Base-by-base conservation (phyloP, 2,113 vertebrate genomes). In the Heterotis niloticus region DNA sequence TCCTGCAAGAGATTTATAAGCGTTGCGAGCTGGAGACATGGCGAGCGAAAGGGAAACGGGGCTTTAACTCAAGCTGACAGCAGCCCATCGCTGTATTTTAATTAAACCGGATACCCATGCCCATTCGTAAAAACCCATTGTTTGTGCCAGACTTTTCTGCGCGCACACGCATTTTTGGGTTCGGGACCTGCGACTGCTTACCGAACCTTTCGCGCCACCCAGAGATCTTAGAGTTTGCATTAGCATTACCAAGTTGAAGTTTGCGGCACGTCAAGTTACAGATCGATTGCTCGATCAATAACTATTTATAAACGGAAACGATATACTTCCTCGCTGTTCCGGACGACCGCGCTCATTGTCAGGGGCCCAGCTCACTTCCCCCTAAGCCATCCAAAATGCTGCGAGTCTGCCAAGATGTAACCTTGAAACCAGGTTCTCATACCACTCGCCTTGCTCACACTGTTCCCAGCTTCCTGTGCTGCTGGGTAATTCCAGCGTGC, bases 221-320 rank as follows among this genome's bases (percentile, higher is more conserved):
- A 11, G 26, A 34, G 26, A 23, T 23, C 59, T 60, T 5, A 1
- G 3, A 59, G 74, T 52, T 34, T 14, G 10, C 16, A 71, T 44
- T 34, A 24, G 54, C 29, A 18, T 60, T 70, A 14, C 57, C 18
- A 54, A 5, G 57, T 78, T 70, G 60, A 29, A 62, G 77, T 60
- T 13, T 18, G 59, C 28, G 1, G 14, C 77, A 78, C 34, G 77
- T 68, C 66, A 34, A 62, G 77, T 78, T 78, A 60, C 77, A 78
- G 56, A 71, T 78, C 77, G 70, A 78, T 78, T 24, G 24, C 26
- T 59, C 20, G 17, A 71, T 78, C 77, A 11, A 78, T 78, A 78
- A 57, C 67, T 78, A 78, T 78, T 78, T 78, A 78, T 78, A 71
- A 60, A 78, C 57, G 70, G 67, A 78, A 78, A 62, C 70, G 56